These are phyloP conservation scores for Halesus radiatus DNA, from an alignment of 1,140 invertebrate genomes.

Conservation along the genomic window DNA sequence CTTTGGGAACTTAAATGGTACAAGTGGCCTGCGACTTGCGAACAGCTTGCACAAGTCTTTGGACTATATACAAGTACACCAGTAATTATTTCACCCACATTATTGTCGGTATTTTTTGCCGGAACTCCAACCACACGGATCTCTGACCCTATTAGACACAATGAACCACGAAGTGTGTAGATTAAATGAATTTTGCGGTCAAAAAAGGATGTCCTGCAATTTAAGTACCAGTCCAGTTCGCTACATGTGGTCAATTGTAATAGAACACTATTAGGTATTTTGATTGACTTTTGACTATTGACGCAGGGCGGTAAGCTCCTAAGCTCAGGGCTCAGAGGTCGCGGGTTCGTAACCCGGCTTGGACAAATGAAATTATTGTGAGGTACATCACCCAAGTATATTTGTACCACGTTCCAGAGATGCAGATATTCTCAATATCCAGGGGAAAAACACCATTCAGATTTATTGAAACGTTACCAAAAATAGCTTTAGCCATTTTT, in stretches of 20 bases:
- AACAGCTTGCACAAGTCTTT: neutral
- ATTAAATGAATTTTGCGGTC: neutral
- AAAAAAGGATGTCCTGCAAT: neutral
- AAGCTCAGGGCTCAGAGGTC: too few relatives aligned
- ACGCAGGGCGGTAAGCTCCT: too few relatives aligned
- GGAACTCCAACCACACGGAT: constrained; percentile 21
- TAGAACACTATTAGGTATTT: too few relatives aligned
- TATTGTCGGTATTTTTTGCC: neutral
- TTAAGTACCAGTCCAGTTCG: neutral
- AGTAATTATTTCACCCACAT: constrained; percentile 10
- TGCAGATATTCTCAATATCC: too few relatives aligned
- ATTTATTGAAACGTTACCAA: too few relatives aligned
- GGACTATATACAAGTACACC: neutral
- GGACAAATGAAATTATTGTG: too few relatives aligned
- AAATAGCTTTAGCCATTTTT: too few relatives aligned
- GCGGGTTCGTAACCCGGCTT: too few relatives aligned
- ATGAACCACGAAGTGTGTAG: neutral
- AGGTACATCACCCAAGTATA: too few relatives aligned
- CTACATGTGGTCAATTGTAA: neutral
- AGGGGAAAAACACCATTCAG: too few relatives aligned
- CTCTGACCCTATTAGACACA: constrained; percentile 22
- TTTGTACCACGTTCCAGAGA: too few relatives aligned
- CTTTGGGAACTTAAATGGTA: constrained; percentile 20
- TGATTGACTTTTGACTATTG: too few relatives aligned
- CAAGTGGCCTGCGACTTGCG: neutral